These are phyloP conservation scores for Athalia cordata DNA, from an alignment of 2,888 invertebrate genomes.

Conservation along the genomic window DNA sequence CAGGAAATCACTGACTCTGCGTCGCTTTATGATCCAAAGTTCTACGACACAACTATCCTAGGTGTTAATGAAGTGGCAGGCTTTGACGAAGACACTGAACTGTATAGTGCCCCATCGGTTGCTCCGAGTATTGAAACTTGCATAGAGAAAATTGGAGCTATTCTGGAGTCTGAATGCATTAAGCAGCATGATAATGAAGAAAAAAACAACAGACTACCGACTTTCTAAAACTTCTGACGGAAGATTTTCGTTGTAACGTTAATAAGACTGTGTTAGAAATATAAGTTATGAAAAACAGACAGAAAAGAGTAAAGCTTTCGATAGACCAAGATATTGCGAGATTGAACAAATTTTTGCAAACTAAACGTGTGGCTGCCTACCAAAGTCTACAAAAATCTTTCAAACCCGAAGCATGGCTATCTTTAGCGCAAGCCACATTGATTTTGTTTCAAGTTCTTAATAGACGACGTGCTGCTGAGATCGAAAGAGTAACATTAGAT, in stretches of 20 bases:
- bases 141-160: conserved; percentile 44
- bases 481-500: not conserved
- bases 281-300: conserved; percentile 31
- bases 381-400: not conserved
- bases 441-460: not conserved
- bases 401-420: conserved; percentile 8
- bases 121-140: conserved; percentile 34
- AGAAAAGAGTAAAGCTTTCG: conserved; percentile 35
- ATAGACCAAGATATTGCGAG: conserved; percentile 28
- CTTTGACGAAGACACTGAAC: conserved; percentile 17
- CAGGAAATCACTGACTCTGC: conserved; percentile 28
- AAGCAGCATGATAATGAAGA: conserved; percentile 6
- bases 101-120: conserved; percentile 40
- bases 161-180: conserved; percentile 40
- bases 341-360: conserved; percentile 1
- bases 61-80: conserved; percentile 33
- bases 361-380: not conserved
- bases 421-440: conserved; percentile 16
- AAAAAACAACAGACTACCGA: conserved; percentile 28
- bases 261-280: conserved; percentile 41
- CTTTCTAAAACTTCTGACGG: conserved; percentile 17
- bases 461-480: conserved; percentile 5
- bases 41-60: conserved; percentile 2
- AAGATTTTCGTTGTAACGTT: conserved; percentile 40
- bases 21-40: conserved; percentile 37